Conservation (phyloP, 2,113 vertebrate genomes). For the Galbula dea region DNA sequence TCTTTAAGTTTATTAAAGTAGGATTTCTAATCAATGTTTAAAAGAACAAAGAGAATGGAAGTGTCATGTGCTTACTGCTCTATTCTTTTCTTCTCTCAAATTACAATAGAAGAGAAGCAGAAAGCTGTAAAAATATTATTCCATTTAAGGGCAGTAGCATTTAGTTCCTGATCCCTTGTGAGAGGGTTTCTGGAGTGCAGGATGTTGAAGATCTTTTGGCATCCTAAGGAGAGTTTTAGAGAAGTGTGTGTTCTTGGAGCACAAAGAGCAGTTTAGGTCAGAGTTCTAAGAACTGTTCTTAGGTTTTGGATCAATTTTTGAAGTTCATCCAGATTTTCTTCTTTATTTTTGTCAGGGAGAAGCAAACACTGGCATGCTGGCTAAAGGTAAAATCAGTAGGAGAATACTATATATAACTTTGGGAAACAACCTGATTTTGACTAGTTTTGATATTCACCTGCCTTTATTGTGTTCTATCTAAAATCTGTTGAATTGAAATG, state of each 20-base stretch:
- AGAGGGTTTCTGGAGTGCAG: background rate
- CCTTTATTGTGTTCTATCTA: background rate
- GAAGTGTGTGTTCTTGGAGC: background rate
- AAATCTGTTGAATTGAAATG: background rate
- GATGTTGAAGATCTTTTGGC: background rate
- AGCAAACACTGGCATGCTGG: slow-evolving; percentile 72
- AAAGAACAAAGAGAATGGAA: background rate
- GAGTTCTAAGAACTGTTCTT: background rate
- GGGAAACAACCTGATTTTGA: background rate
- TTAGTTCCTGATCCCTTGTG: background rate
- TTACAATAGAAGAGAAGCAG: background rate
- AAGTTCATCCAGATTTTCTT: background rate
- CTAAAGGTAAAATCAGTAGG: slow-evolving; percentile 78
- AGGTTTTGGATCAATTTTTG: background rate
- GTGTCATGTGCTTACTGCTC: background rate
- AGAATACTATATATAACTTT: background rate
- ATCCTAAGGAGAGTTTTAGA: background rate
- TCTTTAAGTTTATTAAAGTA: background rate
- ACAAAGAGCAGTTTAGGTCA: background rate
- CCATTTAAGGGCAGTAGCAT: background rate
- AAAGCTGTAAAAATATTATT: background rate
- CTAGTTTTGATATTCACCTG: background rate
- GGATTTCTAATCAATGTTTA: background rate
- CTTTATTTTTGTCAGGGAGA: slow-evolving; percentile 71
- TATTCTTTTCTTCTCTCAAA: background rate